Base-by-base conservation (phyloP, 1,140 invertebrate species). In the Eueides isabella region DNA sequence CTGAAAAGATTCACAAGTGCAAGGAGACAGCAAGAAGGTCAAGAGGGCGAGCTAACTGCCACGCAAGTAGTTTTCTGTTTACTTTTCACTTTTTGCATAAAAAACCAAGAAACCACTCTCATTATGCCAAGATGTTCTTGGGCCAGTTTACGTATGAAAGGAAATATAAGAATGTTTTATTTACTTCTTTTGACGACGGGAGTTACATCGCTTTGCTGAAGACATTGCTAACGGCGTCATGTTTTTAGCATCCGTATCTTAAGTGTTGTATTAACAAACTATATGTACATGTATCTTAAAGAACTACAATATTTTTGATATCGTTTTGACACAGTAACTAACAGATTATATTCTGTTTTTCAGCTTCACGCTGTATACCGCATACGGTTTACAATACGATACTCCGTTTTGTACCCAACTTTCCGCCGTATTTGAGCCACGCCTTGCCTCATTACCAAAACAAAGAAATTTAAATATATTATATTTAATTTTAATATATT, bases 41-140 rank as follows among this genome's bases (percentile, higher is more conserved):
- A 69, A 69, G 67, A 61, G 67, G 31, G 31, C 67, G 48, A 23
- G 48, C 48, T 55, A 55, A 55, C 48, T 55, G 48, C 48, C 41
- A 55, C 19, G 23, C 48, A 1, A 26, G 48, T 26, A 55, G 48
- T 11, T 55, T 55, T 26, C 19, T 55, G 48, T 55, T 55, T 55
- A 23, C 48, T 23, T 55, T 55, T 55, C 48, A 55, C 48, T 26
- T 55, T 55, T 55, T 26, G 48, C 48, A 55, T 55, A 55, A 55
- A 55, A 55, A 55, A 55, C 48, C 26, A 55, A 26, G 23, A 48
- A 55, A 55, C 48, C 48, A 55, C 48, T 55, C 23, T 55, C 48
- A 55, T 55, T 55, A 55, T 23, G 11, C 48, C 48, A 55, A 55
- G 48, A 55, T 7, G 48, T 55, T 55, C 48, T 55, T 26, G 48